phyloP scores from a whole-genome alignment of 2,888 invertebrate genomes.

The Pyrrhosoma nymphula region DNA sequence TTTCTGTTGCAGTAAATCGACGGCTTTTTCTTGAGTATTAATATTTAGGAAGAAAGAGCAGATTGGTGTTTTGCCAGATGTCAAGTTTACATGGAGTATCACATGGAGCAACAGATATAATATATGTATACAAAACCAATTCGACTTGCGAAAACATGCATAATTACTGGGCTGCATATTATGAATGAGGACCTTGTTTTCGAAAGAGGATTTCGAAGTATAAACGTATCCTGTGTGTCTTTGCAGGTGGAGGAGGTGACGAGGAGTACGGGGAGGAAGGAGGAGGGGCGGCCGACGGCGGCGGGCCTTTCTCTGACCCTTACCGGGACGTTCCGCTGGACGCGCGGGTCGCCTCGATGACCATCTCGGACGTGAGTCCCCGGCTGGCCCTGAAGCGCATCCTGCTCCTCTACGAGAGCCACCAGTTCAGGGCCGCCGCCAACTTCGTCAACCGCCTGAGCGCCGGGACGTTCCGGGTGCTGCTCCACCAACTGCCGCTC shows the following conservation, averaged over 20 bases:
- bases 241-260: neutral
- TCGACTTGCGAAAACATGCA: too few relatives aligned
- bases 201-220: too few relatives aligned
- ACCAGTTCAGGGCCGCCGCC: slow-evolving; percentile 94
- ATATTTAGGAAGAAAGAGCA: too few relatives aligned
- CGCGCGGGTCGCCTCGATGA: slow-evolving; percentile 75
- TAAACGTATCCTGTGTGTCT: too few relatives aligned
- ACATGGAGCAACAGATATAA: too few relatives aligned
- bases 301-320: neutral
- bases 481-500: slow-evolving; percentile 86
- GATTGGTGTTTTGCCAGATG: too few relatives aligned
- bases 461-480: slow-evolving; percentile 86
- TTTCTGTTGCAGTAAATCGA: too few relatives aligned
- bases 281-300: neutral
- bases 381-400: slow-evolving; percentile 80
- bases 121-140: too few relatives aligned
- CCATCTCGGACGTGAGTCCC: slow-evolving; percentile 77
- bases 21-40: too few relatives aligned
- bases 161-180: too few relatives aligned
- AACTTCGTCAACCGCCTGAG: slow-evolving; percentile 90
- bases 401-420: slow-evolving; percentile 90
- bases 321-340: slow-evolving; percentile 69
- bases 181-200: too few relatives aligned
- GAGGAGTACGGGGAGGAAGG: slow-evolving; percentile 2
- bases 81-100: too few relatives aligned